Percentiles rank a stretch among this genome's conserved stretches.
Evolutionary conservation across 2,797 vertebrate species (phyloP).

Genomic region (Diplodus sargus): DNA sequence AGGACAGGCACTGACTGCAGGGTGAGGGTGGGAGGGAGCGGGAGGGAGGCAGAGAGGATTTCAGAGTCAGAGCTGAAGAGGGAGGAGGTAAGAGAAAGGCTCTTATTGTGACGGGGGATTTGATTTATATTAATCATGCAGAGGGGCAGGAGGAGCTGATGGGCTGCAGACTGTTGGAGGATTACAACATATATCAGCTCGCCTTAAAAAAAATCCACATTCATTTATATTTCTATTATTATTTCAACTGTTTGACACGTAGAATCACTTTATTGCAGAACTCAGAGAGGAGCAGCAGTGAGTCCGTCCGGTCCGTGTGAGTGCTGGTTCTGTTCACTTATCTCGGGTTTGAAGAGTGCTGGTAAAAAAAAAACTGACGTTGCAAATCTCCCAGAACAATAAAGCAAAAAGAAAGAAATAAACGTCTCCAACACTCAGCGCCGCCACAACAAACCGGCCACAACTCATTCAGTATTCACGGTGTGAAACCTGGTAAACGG

Average conservation of each 20-base stretch:
- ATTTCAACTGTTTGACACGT: background rate
- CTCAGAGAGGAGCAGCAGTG: background rate
- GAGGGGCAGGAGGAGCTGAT: conserved; percentile 31
- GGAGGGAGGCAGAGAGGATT: conserved; percentile 67
- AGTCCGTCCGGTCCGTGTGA: too few species aligned
- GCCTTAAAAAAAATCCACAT: background rate
- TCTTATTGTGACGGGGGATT: conserved; percentile 58
- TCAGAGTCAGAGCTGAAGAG: conserved; percentile 47
- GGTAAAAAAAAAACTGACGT: too few species aligned
- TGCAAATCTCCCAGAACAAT: too few species aligned
- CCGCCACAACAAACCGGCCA: too few species aligned
- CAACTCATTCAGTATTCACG: too few species aligned
- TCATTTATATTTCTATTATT: background rate
- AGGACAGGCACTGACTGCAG: conserved; percentile 85
- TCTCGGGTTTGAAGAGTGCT: too few species aligned
- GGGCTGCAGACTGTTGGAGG: conserved; percentile 16
- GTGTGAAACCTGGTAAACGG: too few species aligned
- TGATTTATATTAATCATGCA: conserved; percentile 60
- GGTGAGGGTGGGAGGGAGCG: conserved; percentile 76
- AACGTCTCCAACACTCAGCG: too few species aligned
- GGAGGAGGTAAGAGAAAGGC: conserved; percentile 45
- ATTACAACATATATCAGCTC: conserved; percentile 22
- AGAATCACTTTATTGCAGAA: background rate
- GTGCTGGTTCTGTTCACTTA: too few species aligned
- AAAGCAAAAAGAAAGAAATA: too few species aligned